Evolutionary conservation across 2,113 vertebrate genomes (phyloP), one percentile per base, ranked within the genome.

Genomic region (Labeo catla): DNA sequence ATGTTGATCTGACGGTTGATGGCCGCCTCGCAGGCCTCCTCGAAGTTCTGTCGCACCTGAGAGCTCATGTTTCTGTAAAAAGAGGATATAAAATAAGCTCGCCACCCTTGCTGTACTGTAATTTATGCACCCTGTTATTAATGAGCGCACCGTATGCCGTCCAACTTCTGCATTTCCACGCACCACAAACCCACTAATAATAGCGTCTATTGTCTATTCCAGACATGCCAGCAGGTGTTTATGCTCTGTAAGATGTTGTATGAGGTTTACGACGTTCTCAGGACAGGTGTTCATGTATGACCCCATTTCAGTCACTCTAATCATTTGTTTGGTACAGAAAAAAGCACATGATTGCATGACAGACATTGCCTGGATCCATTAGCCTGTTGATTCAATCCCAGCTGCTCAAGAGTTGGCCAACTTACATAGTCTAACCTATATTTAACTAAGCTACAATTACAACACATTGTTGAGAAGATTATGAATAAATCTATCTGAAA

Each of bases 1-100:
- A 96, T 90, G 93, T 97, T 97, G 91, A 97, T 95, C 93, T 96
- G 96, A 72, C 93, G 92, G 90, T 97, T 96, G 89, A 97, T 90
- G 65, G 94, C 96, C 57, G 93, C 94, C 84, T 97, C 96, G 0
- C 93, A 96, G 68, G 97, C 96, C 0, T 93, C 93, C 83, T 97
- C 94, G 90, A 93, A 97, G 90, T 98, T 97, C 89, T 97, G 96
- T 91, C 96, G 95, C 73, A 97, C 93, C 21, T 95, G 94, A 89
- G 95, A 95, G 91, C 21, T 90, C 87, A 94, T 95, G 84, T 65
- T 93, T 91, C 93, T 92, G 91, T 52, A 89, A 91, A 28, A 2
- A 89, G 0, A 83, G 16, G 28, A 4, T 19, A n/a, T 4, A n/a
- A 61, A 61, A 61, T 61, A 61, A 61, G 57, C 57, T 61, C n/a